Base-by-base conservation (phyloP, 2,113 vertebrate species). In the Notechis scutatus region DNA sequence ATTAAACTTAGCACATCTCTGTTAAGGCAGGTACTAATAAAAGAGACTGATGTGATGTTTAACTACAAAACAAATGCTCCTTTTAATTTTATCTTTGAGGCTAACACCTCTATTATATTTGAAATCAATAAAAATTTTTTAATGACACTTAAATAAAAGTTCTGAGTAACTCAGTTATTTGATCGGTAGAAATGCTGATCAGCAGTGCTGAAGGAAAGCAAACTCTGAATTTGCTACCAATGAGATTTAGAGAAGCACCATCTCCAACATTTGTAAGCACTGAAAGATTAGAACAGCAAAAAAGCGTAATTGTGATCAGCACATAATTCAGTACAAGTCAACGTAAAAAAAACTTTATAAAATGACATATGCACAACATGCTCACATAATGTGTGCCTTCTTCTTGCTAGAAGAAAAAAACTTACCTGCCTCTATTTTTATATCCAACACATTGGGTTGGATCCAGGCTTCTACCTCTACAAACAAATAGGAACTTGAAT, bases 241-340 rank as follows among this genome's bases (percentile, higher is more conserved):
- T 89, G 81, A 61, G 0, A 39, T 81, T 94, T 95, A 52, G 52
- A 89, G 24, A 61, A 47, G 92, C 89, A 94, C 93, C 93, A 92
- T 93, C 55, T 88, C 1, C 3, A 90, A 90, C 81, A 92, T 93
- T 96, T 94, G 94, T 93, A 96, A 94, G 81, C 50, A 0, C 0
- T n/a, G 39, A 92, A 81, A 96, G 95, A 91, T 93, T 94, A 92
- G 74, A 94, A 90, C 92, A 90, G 95, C 91, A 94, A 85, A 92
- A 94, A 94, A 94, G 93, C 91, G 91, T 57, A 94, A 54, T 88
- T 56, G 91, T 93, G 9, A 93, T 1, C 47, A 94, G 94, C 92
- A 93, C 64, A 94, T 50, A 94, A 92, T 90, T 87, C 29, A 34
- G 18, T 57, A 88, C 24, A 81, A 85, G n/a, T 86, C n/a, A 69